Base-by-base conservation (phyloP, 2,113 vertebrate species). In the Haemorhous mexicanus region DNA sequence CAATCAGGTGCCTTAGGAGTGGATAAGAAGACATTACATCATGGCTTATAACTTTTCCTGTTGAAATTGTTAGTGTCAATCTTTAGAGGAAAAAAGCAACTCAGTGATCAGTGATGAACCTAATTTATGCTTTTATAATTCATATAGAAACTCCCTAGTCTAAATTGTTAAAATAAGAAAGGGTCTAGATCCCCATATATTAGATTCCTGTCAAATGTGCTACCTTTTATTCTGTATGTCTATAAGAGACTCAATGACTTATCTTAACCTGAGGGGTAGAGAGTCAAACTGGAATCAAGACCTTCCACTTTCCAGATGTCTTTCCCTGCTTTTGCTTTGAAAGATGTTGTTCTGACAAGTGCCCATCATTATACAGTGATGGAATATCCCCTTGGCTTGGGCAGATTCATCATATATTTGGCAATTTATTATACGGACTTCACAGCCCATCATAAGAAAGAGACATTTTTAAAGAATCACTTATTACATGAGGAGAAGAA, bases 21-120 rank as follows among this genome's bases (percentile, higher is more conserved):
- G 80, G 11, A 56, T 47, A 33, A 41, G 13, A 78, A 53, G 23
- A 20, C 8, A 30, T 13, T 32, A 26, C 7, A 28, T 44, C 0
- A 0, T 3, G 11, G 21, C 10, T 74, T 2, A 62, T 47, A 3
- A 30, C 22, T 83, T 81, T 85, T 85, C 39, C 33, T 39, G 8
- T 56, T 86, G 41, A 73, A 41, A 49, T 11, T 62, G 12, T 5
- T 0, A 39, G 10, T 1, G 0, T 75, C 28, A 23, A 1, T 67
- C 35, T 75, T 68, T 28, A 52, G 62, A 64, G 30, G 7, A 56
- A 50, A 74, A 53, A 61, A 18, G 2, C 11, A 35, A 37, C 12
- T 32, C 1, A 4, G 8, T 39, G 22, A 14, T 58, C 8, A 68
- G 10, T 41, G 21, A 13, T 20, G n/a, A 33, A 53, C 6, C 32